These are phyloP conservation scores for Neodiprion fabricii DNA, from an alignment of 1,140 invertebrate species.

Conservation along the genomic window DNA sequence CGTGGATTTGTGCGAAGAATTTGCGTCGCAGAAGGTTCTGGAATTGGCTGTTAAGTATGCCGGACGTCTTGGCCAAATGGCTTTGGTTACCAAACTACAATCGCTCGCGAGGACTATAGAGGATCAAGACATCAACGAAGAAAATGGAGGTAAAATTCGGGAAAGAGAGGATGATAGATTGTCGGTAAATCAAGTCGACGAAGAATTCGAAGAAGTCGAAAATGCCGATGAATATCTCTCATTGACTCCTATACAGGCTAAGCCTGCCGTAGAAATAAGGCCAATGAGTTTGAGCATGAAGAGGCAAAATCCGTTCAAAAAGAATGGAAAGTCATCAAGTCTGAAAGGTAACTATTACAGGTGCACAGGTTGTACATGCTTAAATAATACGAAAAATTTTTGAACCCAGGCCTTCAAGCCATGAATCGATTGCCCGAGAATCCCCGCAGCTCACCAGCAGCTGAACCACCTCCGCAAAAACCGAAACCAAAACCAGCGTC, in stretches of 20 bases:
- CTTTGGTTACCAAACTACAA: constrained; percentile 78
- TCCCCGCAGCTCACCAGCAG: constrained; percentile 24
- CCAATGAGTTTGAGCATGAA: constrained; percentile 46
- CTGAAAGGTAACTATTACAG: constrained; percentile 28
- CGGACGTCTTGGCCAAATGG: constrained; percentile 73
- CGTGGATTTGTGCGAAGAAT: constrained; percentile 84
- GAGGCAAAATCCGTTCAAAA: constrained; percentile 52
- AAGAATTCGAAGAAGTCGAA: constrained; percentile 55
- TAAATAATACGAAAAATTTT: constrained; percentile 23
- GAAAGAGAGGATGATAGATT: constrained; percentile 47
- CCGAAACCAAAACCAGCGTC: constrained; percentile 27
- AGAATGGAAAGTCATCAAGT: constrained; percentile 37
- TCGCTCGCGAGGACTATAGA: constrained; percentile 41
- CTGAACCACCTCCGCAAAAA: constrained; percentile 17
- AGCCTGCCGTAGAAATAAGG: constrained; percentile 43
- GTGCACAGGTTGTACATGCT: constrained; percentile 9
- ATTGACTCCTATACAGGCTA: constrained; percentile 27
- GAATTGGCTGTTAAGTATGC: constrained; percentile 90
- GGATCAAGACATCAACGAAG: constrained; percentile 42
- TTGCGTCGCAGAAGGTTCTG: constrained; percentile 77
- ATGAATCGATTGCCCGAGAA: constrained; percentile 42
- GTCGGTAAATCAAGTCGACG: constrained; percentile 39
- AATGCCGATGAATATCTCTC: constrained; percentile 43
- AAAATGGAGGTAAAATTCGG: constrained; percentile 48
- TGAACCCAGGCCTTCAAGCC: constrained; percentile 40